phyloP scores from a whole-genome alignment of 2,113 vertebrate genomes.

The Paramormyrops kingsleyae region DNA sequence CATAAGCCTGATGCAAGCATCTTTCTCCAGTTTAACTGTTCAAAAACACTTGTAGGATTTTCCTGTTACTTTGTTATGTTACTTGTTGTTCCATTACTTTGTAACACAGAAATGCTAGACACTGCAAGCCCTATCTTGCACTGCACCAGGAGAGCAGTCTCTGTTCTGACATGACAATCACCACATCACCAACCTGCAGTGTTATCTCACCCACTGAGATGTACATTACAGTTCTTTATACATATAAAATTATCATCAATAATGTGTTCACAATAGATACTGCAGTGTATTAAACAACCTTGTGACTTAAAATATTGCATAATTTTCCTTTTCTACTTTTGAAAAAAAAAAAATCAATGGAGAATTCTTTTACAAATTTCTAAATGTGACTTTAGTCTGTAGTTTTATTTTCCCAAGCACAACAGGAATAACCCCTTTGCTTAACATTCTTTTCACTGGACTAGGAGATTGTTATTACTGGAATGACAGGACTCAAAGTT shows the following conservation, averaged over 20 bases:
- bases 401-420: background rate
- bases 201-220: background rate
- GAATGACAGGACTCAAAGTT: background rate
- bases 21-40: background rate
- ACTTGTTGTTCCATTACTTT: too few species aligned
- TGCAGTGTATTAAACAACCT: background rate
- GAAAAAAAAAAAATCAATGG: background rate
- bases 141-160: background rate
- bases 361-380: background rate
- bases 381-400: background rate
- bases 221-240: background rate
- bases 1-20: background rate
- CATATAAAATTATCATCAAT: background rate
- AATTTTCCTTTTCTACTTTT: background rate
- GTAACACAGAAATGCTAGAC: too few species aligned
- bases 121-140: constrained; percentile 12
- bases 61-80: too few species aligned
- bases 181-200: background rate
- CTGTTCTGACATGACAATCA: background rate
- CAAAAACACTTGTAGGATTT: too few species aligned
- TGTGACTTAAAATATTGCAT: background rate
- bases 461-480: background rate
- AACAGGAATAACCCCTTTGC: background rate
- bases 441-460: background rate
- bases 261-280: background rate